phyloP scores from a whole-genome alignment of 2,797 vertebrate species.

The Geotrypetes seraphini region DNA sequence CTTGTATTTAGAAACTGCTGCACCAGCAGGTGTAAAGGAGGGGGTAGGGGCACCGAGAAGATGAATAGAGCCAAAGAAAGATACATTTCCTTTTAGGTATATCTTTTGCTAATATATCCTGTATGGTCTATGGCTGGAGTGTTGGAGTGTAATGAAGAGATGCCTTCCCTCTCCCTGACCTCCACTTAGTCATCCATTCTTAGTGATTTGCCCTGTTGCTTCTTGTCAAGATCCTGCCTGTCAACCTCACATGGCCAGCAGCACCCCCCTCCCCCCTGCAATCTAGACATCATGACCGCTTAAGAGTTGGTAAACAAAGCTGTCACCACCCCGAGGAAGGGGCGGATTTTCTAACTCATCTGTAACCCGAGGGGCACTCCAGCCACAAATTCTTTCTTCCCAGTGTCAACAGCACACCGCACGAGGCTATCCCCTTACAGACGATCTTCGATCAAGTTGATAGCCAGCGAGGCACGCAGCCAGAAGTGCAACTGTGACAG shows the following conservation, averaged over 20 bases:
- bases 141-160: slow-evolving; percentile 5
- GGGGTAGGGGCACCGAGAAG: no score
- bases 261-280: no score
- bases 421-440: slow-evolving; percentile 72
- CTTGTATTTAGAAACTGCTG: no score
- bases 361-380: slow-evolving; percentile 42
- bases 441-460: slow-evolving; percentile 64
- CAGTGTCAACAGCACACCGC: slow-evolving; percentile 68
- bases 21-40: no score
- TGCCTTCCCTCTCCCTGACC: slow-evolving; percentile 6
- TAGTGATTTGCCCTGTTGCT: slow-evolving; percentile 2
- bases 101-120: no score
- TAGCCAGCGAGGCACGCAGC: slow-evolving; percentile 32
- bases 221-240: background rate
- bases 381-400: slow-evolving; percentile 34
- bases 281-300: background rate
- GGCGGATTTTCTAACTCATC: slow-evolving; percentile 43
- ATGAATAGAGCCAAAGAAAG: no score
- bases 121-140: no score
- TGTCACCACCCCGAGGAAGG: slow-evolving; percentile 35
- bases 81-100: no score
- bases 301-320: slow-evolving; percentile 32
- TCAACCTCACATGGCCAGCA: slow-evolving; percentile 9
- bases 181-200: background rate
- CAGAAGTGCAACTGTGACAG: slow-evolving; percentile 26